phyloP scores from a whole-genome alignment of 2,797 vertebrate genomes.

The Antrozous pallidus region DNA sequence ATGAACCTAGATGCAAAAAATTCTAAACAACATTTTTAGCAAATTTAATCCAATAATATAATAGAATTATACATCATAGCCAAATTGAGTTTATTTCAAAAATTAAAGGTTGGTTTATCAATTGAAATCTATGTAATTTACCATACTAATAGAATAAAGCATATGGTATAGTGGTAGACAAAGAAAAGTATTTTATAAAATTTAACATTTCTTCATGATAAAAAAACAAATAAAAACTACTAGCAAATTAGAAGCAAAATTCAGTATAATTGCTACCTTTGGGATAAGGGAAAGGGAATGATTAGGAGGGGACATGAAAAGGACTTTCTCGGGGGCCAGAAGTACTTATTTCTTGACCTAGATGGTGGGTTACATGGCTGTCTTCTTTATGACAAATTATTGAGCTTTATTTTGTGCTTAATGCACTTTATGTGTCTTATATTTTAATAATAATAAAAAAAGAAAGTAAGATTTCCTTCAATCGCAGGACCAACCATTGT shows the following conservation, averaged over 20 bases:
- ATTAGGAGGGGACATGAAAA: not conserved
- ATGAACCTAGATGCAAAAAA: not conserved
- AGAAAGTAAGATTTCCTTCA: not conserved
- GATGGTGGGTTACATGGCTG: not conserved
- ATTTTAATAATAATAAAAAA: not conserved
- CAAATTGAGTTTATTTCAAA: not conserved
- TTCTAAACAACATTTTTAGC: not conserved
- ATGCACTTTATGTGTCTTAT: not conserved
- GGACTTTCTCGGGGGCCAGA: not conserved
- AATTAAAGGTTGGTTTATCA: not conserved
- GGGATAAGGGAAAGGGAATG: not conserved
- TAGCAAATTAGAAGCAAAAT: conserved; percentile 21
- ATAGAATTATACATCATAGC: not conserved
- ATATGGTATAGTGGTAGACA: not conserved
- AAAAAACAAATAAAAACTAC: not conserved
- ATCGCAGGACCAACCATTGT: not conserved
- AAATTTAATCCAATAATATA: not conserved
- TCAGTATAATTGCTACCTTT: not conserved
- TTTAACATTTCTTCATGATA: not conserved
- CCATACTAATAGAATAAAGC: conserved; percentile 14
- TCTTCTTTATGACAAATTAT: not conserved
- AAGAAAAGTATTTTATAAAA: conserved; percentile 1
- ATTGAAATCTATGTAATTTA: conserved; percentile 29
- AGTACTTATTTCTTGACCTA: not conserved
- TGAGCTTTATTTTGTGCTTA: conserved; percentile 6